Evolutionary conservation across 2,888 invertebrate genomes (phyloP).

Genomic region (Pheosia tremula): DNA sequence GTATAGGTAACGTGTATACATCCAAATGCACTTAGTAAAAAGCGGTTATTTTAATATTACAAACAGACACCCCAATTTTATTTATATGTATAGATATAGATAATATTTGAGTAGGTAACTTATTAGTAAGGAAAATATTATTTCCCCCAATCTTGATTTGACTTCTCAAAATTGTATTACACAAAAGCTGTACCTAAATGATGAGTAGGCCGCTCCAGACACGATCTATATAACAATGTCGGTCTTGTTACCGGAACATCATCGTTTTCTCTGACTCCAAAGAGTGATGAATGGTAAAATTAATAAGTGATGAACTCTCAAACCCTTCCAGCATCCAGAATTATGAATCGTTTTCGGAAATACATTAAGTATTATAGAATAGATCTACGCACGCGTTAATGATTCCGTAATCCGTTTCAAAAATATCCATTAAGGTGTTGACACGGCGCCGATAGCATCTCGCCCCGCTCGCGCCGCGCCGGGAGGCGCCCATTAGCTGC

Average conservation of each 20-base stretch:
- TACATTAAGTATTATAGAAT: constrained; percentile 15
- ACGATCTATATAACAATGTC: not conserved
- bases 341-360: not conserved
- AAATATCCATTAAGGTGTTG: constrained; percentile 17
- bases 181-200: too few relatives aligned
- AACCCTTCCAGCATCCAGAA: not conserved
- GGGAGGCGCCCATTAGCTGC: constrained; percentile 1
- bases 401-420: constrained; percentile 27
- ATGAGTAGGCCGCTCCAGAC: too few relatives aligned
- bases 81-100: too few relatives aligned
- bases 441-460: constrained; percentile 18
- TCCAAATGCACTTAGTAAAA: too few relatives aligned
- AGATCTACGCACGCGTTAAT: constrained; percentile 13
- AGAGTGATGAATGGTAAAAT: not conserved
- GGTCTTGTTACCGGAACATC: not conserved
- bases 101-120: too few relatives aligned
- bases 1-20: too few relatives aligned
- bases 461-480: constrained; percentile 1
- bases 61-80: too few relatives aligned
- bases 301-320: not conserved
- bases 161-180: too few relatives aligned
- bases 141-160: too few relatives aligned
- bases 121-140: too few relatives aligned
- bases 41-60: too few relatives aligned
- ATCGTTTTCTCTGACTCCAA: not conserved